Evolutionary conservation across 23 tunicate species (phyloP).

Genomic region (Aplidium turbinatum): DNA sequence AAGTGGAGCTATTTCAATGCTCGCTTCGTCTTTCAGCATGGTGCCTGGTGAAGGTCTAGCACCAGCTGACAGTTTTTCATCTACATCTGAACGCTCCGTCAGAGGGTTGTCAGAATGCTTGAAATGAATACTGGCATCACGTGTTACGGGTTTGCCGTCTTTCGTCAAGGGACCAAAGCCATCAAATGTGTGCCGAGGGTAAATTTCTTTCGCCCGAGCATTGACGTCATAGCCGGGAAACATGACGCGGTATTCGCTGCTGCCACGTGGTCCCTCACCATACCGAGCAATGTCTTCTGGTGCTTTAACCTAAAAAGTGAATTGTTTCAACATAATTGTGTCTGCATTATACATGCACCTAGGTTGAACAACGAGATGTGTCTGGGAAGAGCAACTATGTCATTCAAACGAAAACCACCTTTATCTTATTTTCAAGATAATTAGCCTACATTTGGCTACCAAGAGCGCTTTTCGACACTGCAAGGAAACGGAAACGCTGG

Average conservation of each 20-base stretch:
- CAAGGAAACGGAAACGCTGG: too few species aligned
- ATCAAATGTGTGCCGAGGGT: slow-evolving; percentile 60
- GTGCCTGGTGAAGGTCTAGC: background rate
- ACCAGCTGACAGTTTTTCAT: background rate
- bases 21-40: slow-evolving; percentile 33
- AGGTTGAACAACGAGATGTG: too few species aligned
- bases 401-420: too few species aligned
- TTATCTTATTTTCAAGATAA: too few species aligned
- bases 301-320: too few species aligned
- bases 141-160: slow-evolving; percentile 52
- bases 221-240: slow-evolving; percentile 14
- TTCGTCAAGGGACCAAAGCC: slow-evolving; percentile 43
- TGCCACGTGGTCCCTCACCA: slow-evolving; percentile 23
- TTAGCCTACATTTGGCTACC: too few species aligned
- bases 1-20: slow-evolving; percentile 48
- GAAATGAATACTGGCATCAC: slow-evolving; percentile 52
- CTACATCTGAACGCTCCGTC: background rate
- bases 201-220: slow-evolving; percentile 36
- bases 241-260: slow-evolving; percentile 49
- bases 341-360: too few species aligned
- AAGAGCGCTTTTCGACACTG: too few species aligned
- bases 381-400: too few species aligned
- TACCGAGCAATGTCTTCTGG: too few species aligned
- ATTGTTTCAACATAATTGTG: too few species aligned
- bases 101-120: background rate